Evolutionary conservation across 2,113 vertebrate species (phyloP).

Genomic region (Tamias sibiricus): DNA sequence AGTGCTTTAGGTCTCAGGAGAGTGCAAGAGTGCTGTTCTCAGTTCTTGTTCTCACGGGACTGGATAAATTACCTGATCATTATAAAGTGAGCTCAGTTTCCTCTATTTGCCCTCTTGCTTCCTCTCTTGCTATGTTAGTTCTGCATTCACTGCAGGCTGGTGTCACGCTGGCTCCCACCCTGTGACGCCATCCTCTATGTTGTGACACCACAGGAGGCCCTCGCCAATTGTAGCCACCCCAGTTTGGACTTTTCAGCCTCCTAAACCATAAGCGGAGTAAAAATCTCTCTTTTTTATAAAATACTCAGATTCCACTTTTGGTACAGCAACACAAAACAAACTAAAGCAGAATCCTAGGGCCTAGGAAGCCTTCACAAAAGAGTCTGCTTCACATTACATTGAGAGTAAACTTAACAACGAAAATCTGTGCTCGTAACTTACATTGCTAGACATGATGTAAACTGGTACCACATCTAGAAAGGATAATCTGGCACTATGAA

Average conservation of each 20-base stretch:
- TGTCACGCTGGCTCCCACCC: neutral
- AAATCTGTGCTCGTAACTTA: neutral
- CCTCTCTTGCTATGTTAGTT: neutral
- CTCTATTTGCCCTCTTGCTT: neutral
- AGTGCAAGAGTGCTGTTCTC: neutral
- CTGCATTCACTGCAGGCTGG: neutral
- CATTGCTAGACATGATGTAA: neutral
- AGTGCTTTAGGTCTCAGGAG: neutral
- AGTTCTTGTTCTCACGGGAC: neutral
- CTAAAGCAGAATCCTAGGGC: neutral
- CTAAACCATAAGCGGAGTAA: neutral
- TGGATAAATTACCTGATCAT: neutral
- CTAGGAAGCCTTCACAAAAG: neutral
- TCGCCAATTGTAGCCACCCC: too few species aligned
- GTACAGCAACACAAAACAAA: neutral
- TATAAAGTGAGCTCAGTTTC: neutral
- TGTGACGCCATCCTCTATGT: rapidly evolving
- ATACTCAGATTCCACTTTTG: neutral
- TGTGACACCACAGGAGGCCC: too few species aligned
- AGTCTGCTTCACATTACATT: too few species aligned
- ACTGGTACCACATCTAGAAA: neutral
- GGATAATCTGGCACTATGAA: neutral
- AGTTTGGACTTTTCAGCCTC: neutral
- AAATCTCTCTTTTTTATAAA: neutral
- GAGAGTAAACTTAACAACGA: neutral